These are phyloP conservation scores for Crenuchus spilurus DNA, from an alignment of 2,797 vertebrate species.

Conservation along the genomic window DNA sequence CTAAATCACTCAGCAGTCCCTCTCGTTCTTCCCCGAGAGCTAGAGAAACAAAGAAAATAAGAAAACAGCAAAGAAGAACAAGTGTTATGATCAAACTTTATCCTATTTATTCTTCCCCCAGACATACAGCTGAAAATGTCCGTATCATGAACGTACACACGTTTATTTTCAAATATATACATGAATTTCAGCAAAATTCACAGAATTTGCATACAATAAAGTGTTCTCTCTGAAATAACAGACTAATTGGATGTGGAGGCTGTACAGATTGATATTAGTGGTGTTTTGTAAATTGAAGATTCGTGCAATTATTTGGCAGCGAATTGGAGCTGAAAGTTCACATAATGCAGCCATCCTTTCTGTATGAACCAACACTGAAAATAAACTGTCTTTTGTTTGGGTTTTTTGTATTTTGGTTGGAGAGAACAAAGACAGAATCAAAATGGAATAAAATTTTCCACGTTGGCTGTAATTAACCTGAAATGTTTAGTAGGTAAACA, in stretches of 20 bases:
- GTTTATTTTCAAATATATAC: background rate
- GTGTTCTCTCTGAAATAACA: background rate
- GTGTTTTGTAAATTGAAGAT: too few relatives aligned
- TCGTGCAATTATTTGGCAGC: conserved; percentile 23
- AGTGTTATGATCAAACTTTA: background rate
- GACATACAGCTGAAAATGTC: conserved; percentile 12
- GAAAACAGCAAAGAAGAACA: background rate
- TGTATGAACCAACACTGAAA: background rate
- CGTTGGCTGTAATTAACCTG: too few relatives aligned
- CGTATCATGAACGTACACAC: background rate
- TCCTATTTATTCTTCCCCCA: conserved; percentile 28
- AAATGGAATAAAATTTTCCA: too few relatives aligned
- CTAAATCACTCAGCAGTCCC: conserved; percentile 93
- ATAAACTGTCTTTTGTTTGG: too few relatives aligned
- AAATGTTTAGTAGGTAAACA: conserved; percentile 14
- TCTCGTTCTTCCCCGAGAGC: conserved; percentile 59
- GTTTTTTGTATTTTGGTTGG: too few relatives aligned
- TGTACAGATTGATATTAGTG: background rate
- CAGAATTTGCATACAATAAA: background rate
- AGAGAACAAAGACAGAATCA: too few relatives aligned
- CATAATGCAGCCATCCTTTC: background rate
- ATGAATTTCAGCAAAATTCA: conserved; percentile 2
- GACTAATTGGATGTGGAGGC: background rate
- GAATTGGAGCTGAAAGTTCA: background rate
- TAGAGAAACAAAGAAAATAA: too few relatives aligned